Evolutionary conservation across 2,888 invertebrate genomes (phyloP), one percentile per base, ranked within the genome.

Genomic region (Furcula furcula): DNA sequence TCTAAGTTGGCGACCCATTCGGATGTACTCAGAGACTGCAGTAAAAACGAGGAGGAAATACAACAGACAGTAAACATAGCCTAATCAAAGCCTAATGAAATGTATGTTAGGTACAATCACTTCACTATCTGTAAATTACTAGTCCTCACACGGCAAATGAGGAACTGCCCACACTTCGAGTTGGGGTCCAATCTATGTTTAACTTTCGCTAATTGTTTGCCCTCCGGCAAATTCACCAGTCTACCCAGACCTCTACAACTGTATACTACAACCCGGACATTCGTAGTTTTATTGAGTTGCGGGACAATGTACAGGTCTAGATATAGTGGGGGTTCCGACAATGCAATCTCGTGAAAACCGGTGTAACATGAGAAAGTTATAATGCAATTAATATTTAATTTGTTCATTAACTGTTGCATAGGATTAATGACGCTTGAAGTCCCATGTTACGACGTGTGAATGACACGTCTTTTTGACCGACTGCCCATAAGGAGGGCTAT

Each of bases 161-260:
- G 71, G 63, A 65, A 76, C 70, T 58, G 59, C 57, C 62, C 58
- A 62, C 59, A 65, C 60, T 64, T 64, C 39, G 57, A 64, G 65
- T 65, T 63, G 53, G 62, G 68, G 63, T 60, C 58, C 61, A 65
- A 70, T 70, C 68, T 64, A 65, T 78, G 74, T 80, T 81, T 81
- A 81, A 81, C 78, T 81, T 82, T 63, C 60, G 46, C 71, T 79
- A 81, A 83, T 81, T 82, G 81, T 82, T 81, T 80, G 71, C 72
- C 59, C 63, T 60, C 58, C 70, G 68, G 65, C 61, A 64, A 55
- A 53, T 53, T 55, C 60, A 59, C 73, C 73, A 67, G 34, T 33
- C 1, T 51, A 55, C 31, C 15, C 15, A 46, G 62, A 63, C 31
- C 68, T 40, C 36, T 34, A 35, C 18, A 18, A 11, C 29, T 36